Evolutionary conservation across 2,888 invertebrate genomes (phyloP), one percentile per base, ranked within the genome.

Genomic region (Phyllotreta cruciferae): DNA sequence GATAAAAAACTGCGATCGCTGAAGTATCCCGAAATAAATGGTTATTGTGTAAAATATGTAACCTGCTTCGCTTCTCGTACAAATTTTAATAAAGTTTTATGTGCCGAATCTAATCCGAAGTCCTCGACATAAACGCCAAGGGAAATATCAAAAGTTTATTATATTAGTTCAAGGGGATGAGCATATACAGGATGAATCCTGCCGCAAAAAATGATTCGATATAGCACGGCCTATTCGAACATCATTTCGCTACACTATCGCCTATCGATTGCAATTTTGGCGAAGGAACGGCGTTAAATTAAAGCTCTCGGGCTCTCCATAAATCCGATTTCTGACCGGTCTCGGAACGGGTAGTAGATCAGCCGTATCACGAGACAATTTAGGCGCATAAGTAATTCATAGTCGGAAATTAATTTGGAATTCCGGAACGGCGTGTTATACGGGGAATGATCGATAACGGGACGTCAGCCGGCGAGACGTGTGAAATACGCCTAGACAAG

Each of bases 61-160:
- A 49, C 49, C 49, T 49, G 49, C 5, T 35, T 34, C 35, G 9
- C 9, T 8, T 10, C 34, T 6, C 34, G 36, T 49, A 49, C 49
- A 49, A 49, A 49, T 49, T 49, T 49, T 49, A 49, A 49, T 49
- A 49, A 49, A 49, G 49, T 49, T 49, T 49, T 49, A 49, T 49
- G 35, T 35, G 3, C 49, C 49, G 35, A 49, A 49, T 49, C 49
- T 49, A 49, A 49, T 49, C 49, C 36, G n/a, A 14, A 49, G 36
- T n/a, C 35, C 34, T 49, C 49, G 11, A 49, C 34, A 6, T 9
- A 35, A 49, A 34, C 35, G n/a, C 34, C 24, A 9, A 36, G 35
- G 6, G 49, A 49, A 49, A 49, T 35, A 36, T n/a, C 35, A 49
- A 49, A 49, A 35, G 49, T 49, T 49, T 44, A 44, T 44, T 24